Base-by-base conservation (phyloP, 2,888 invertebrate genomes). In the Tyria jacobaeae region DNA sequence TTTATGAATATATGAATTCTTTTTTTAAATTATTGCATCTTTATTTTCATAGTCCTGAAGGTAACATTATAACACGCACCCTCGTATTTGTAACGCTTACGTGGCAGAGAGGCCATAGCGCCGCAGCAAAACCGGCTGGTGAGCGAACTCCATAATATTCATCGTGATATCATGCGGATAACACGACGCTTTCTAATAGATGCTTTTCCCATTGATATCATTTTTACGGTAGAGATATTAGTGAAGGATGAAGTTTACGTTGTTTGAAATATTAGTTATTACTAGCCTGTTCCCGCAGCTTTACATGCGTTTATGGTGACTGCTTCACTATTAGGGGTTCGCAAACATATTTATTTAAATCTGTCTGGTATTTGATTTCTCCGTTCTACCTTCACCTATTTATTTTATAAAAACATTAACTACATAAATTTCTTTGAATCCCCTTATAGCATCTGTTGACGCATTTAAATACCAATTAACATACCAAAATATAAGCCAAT, bases 111-210 rank as follows among this genome's bases (percentile, higher is more conserved):
- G 39, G 12, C 27, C 27, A 4, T 6, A 31, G 27, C 27, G 41
- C 9, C 55, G 52, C 64, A 57, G 70, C 70, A 64, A n/a, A n/a
- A 72, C 72, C 72, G 72, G 71, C 59, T 67, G 70, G 72, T 72
- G 72, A 58, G 49, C 60, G 57, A 64, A 72, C 57, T 67, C 39
- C 27, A 64, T 57, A 49, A 57, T 39, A 37, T 44, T 31, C 57
- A 34, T 49, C 57, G 47, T 47, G 57, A n/a, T 34, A 44, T 35
- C 9, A 17, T 14, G n/a, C 56, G 55, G 57, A n/a, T 34, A 44
- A 44, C 9, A 17, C 24, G n/a, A 41, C 31, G 7, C 49, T 21
- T 10, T 17, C 1, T 49, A n/a, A 17, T 50, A 5, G 3, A 49
- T 44, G 21, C 44, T 44, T 44, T 41, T 17, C 17, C 17, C 3